These are phyloP conservation scores for Lingula anatina DNA, from an alignment of 2,888 invertebrate species.

Conservation along the genomic window DNA sequence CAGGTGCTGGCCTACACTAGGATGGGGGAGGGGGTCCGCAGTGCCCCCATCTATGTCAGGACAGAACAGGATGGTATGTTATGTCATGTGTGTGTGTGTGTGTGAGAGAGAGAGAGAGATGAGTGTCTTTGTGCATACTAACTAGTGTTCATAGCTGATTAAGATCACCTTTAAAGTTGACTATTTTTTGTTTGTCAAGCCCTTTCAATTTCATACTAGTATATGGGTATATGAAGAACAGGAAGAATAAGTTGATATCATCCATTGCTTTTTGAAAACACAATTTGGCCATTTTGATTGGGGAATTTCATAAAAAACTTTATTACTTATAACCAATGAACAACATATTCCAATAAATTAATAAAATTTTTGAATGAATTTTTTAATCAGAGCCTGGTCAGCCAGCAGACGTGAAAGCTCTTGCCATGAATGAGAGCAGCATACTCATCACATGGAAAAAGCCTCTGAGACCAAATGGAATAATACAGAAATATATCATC, in stretches of 20 bases:
- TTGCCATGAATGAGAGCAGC: conserved; percentile 85
- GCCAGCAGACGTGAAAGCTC: conserved; percentile 85
- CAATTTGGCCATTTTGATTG: too few relatives aligned
- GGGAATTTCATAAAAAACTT: too few relatives aligned
- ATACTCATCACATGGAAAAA: conserved; percentile 92
- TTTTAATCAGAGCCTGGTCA: conserved; percentile 75
- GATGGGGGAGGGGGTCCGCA: conserved; percentile 89
- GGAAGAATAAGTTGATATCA: too few relatives aligned
- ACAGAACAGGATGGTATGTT: conserved; percentile 90
- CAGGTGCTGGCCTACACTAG: conserved; percentile 92
- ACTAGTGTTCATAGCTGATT: not conserved
- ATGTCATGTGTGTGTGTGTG: conserved; percentile 15
- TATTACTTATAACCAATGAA: too few relatives aligned
- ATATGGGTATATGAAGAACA: too few relatives aligned
- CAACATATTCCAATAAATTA: too few relatives aligned
- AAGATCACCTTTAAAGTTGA: not conserved
- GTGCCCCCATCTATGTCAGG: conserved; percentile 81
- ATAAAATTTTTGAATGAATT: too few relatives aligned
- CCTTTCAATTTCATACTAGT: too few relatives aligned
- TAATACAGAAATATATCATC: conserved; percentile 87
- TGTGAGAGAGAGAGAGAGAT: not conserved
- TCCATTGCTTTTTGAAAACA: too few relatives aligned
- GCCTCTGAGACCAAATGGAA: conserved; percentile 86
- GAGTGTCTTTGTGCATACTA: not conserved
- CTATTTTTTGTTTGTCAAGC: too few relatives aligned